These are phyloP conservation scores for Furcifer pardalis DNA, from an alignment of 2,797 vertebrate genomes.

Conservation along the genomic window DNA sequence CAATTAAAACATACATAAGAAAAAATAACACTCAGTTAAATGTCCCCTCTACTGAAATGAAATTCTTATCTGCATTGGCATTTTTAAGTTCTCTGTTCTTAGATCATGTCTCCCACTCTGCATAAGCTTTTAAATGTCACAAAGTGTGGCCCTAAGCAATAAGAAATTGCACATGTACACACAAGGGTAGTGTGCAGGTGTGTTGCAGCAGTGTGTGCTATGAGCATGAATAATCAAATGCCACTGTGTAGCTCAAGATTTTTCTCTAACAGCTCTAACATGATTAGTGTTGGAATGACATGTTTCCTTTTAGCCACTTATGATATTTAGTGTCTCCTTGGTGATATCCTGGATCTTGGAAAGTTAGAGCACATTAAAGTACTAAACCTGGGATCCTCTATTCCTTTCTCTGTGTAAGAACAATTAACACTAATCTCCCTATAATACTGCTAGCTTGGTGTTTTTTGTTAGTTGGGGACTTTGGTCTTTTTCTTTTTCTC, in stretches of 20 bases:
- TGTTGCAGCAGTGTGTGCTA: background rate
- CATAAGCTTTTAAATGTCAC: background rate
- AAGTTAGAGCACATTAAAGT: slow-evolving; percentile 55
- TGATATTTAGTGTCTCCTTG: slow-evolving; percentile 68
- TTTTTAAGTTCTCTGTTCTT: background rate
- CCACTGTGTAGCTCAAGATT: background rate
- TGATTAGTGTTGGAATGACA: slow-evolving; percentile 47
- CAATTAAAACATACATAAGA: too few species aligned
- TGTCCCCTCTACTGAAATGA: too few species aligned
- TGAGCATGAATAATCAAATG: background rate
- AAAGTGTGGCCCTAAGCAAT: background rate
- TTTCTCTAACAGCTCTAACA: background rate
- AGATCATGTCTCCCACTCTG: background rate
- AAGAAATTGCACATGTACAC: background rate
- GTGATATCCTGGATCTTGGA: slow-evolving; percentile 58
- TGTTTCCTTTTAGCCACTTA: slow-evolving; percentile 50
- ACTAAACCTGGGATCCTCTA: background rate
- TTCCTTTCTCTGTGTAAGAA: background rate
- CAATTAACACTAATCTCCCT: background rate
- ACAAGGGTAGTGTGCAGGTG: background rate
- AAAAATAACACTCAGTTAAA: too few species aligned
- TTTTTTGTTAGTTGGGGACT: background rate
- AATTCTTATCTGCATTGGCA: background rate
- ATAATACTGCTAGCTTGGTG: background rate
- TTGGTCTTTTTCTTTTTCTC: background rate